These are phyloP conservation scores for Drosophila histrio DNA, from an alignment of 2,888 invertebrate genomes.

Conservation along the genomic window DNA sequence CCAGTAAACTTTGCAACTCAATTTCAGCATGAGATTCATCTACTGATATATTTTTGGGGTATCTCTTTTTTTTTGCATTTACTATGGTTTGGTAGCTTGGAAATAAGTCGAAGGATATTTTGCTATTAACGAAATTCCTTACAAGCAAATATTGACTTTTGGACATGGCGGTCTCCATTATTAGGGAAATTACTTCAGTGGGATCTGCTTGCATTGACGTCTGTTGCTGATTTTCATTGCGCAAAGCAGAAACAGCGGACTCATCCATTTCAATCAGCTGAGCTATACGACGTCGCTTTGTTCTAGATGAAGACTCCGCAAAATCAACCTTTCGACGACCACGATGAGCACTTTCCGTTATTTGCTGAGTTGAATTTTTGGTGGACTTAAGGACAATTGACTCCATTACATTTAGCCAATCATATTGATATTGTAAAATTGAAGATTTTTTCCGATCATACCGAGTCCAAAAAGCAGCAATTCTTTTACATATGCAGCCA, in stretches of 20 bases:
- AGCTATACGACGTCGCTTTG: conserved; percentile 4
- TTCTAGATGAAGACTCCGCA: background rate
- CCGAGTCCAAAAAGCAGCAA: background rate
- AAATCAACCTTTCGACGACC: background rate
- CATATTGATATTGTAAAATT: conserved; percentile 1
- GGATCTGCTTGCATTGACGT: conserved; percentile 9
- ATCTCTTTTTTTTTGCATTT: no score
- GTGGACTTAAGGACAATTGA: background rate
- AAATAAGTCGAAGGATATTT: conserved; percentile 15
- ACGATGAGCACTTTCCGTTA: background rate
- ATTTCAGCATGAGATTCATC: no score
- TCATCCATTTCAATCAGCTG: conserved; percentile 12
- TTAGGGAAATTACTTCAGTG: conserved; percentile 18
- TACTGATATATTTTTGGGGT: no score
- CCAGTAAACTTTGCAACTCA: no score
- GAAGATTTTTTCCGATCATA: background rate
- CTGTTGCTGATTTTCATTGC: conserved; percentile 12
- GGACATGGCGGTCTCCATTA: conserved; percentile 32
- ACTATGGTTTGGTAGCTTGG: no score
- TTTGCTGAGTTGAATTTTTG: background rate
- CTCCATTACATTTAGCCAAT: conserved; percentile 1
- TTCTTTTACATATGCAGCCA: no score
- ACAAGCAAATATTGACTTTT: conserved; percentile 27
- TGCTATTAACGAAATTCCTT: conserved; percentile 14
- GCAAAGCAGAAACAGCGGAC: conserved; percentile 25